Evolutionary conservation across 2,888 invertebrate genomes (phyloP).

Genomic region (Charanyca ferruginea): DNA sequence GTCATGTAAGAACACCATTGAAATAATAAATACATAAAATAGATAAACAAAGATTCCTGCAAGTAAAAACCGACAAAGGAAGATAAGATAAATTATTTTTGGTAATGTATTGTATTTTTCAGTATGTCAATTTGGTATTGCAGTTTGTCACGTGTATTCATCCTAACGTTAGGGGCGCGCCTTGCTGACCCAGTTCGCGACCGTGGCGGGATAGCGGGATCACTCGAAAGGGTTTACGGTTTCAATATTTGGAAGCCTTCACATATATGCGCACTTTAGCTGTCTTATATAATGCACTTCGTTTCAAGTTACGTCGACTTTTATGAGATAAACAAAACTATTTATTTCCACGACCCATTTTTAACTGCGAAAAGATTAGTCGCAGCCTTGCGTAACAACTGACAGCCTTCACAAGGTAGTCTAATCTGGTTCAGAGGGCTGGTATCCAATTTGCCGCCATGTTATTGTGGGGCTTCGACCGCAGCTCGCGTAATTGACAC

Average conservation of each 20-base stretch:
- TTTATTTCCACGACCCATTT: slow-evolving; percentile 75
- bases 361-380: slow-evolving; percentile 73
- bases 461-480: slow-evolving; percentile 86
- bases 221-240: slow-evolving; percentile 85
- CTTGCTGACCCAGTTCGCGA: slow-evolving; percentile 84
- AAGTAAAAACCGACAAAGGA: slow-evolving; percentile 3
- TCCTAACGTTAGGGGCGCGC: slow-evolving; percentile 77
- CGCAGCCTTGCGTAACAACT: slow-evolving; percentile 76
- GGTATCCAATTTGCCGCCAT: slow-evolving; percentile 87
- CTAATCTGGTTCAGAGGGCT: slow-evolving; percentile 85
- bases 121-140: slow-evolving; percentile 41
- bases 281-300: slow-evolving; percentile 70
- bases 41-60: background rate
- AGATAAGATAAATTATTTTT: slow-evolving; percentile 25
- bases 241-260: slow-evolving; percentile 84
- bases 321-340: slow-evolving; percentile 65
- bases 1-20: too few relatives aligned
- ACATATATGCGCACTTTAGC: slow-evolving; percentile 70
- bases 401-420: slow-evolving; percentile 82
- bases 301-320: slow-evolving; percentile 63
- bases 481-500: slow-evolving; percentile 87
- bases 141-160: slow-evolving; percentile 74
- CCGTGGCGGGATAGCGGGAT: slow-evolving; percentile 82
- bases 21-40: too few relatives aligned
- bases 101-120: slow-evolving; percentile 34